phyloP scores from a whole-genome alignment of 2,113 vertebrate genomes.

The Oplegnathus fasciatus region DNA sequence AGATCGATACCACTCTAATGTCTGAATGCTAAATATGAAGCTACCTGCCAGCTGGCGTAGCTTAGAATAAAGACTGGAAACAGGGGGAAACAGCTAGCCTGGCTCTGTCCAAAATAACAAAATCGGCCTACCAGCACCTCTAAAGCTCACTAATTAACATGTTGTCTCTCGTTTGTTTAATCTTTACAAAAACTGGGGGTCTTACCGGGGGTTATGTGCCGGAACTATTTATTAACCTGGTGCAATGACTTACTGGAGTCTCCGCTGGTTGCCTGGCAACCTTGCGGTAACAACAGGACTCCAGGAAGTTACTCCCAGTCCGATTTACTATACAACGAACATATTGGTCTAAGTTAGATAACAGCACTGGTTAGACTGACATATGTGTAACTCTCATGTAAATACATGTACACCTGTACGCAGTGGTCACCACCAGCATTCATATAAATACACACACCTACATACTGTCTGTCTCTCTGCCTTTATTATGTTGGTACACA shows the following conservation, averaged over 20 bases:
- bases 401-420: constrained; percentile 30
- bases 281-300: background rate
- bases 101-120: too few species aligned
- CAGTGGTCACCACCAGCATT: constrained; percentile 3
- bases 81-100: too few species aligned
- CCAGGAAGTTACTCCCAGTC: background rate
- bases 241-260: too few species aligned
- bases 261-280: background rate
- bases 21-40: background rate
- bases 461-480: background rate
- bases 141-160: background rate
- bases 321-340: background rate
- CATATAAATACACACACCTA: background rate
- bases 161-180: background rate
- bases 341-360: background rate
- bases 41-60: background rate
- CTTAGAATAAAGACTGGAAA: background rate
- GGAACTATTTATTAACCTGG: too few species aligned
- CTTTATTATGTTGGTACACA: background rate
- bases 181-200: too few species aligned
- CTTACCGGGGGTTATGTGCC: too few species aligned
- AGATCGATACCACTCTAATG: background rate
- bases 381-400: too few species aligned
- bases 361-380: background rate
- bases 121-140: too few species aligned